Evolutionary conservation across 2,113 vertebrate species (phyloP), one percentile per base, ranked within the genome.

Genomic region (Pollachius pollachius): DNA sequence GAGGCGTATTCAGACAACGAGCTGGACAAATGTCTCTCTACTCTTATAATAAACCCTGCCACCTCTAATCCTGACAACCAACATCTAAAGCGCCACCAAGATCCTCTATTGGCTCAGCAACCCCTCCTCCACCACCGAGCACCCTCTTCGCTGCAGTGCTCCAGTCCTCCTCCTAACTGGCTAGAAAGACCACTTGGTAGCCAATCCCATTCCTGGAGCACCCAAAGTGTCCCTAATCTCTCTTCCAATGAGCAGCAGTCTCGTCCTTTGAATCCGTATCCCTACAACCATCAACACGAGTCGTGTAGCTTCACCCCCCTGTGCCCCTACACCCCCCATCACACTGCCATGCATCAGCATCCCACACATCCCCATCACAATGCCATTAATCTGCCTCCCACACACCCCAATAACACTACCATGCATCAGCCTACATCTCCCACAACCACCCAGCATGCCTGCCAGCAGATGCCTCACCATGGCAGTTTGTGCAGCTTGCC

Each of bases 151-250:
- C 92, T 96, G 11, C 93, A 94, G 25, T 94, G 94, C 7, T 66
- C 90, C 68, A 95, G 95, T 5, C 80, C 93, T 0, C 93, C 91
- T 2, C 65, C 87, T 0, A 94, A 96, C 58, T 94, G 91, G 91
- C 90, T 84, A 11, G 91, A 91, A n/a, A 85, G 89, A 73, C 90
- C 91, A 0, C 74, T 92, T 16, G 92, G 88, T 0, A 88, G 90
- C 58, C 88, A 88, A 17, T 18, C 81, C 69, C 89, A 91, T 13
- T 85, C 91, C 0, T 92, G 96, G 90, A 97, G 94, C 78, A 92
- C 93, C 0, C 94, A 94, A 82, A 99, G 96, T 0, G 83, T 97
- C 54, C 96, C 97, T 4, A 95, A 92, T 76, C 81, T 94, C 19
- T 75, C 70, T 0, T 72, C 62, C 1, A 30, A 52, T 65, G 75